Conservation (phyloP, 2,113 vertebrate species). For the Callospermophilus lateralis region DNA sequence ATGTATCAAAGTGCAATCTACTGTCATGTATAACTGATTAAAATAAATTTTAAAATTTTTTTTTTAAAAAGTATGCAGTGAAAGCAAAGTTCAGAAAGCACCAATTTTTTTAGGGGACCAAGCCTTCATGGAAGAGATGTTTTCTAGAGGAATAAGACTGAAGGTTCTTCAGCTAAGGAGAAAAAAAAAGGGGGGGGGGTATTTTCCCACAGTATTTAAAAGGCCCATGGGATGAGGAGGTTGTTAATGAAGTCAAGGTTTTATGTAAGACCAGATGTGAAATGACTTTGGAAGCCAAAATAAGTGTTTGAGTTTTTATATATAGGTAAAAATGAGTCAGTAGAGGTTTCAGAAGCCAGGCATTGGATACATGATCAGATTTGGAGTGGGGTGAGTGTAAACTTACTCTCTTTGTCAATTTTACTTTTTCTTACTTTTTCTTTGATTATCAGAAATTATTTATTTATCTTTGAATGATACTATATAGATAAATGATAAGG, state of each 20-base stretch:
- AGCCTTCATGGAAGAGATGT: neutral
- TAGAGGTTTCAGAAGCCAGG: neutral
- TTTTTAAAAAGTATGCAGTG: neutral
- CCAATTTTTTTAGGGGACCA: neutral
- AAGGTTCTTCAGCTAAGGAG: neutral
- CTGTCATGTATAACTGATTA: no score
- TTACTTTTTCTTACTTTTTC: neutral
- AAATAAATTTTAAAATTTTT: no score
- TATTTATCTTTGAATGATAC: slow-evolving; percentile 4
- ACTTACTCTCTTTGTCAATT: neutral
- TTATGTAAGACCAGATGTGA: slow-evolving; percentile 26
- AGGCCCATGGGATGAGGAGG: neutral
- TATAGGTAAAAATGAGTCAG: neutral
- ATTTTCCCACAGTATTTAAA: slow-evolving; percentile 43
- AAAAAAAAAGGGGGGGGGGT: neutral
- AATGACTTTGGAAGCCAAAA: slow-evolving; percentile 11
- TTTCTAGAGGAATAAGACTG: neutral
- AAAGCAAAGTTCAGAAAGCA: neutral
- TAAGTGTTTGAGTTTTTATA: neutral
- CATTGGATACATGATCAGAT: neutral
- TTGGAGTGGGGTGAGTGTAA: neutral
- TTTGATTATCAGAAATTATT: neutral
- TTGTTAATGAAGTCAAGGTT: neutral
- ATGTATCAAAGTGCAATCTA: no score
- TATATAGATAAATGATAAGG: neutral